Base-by-base conservation (phyloP, 2,888 invertebrate genomes). In the Himalopsyche tibetana region DNA sequence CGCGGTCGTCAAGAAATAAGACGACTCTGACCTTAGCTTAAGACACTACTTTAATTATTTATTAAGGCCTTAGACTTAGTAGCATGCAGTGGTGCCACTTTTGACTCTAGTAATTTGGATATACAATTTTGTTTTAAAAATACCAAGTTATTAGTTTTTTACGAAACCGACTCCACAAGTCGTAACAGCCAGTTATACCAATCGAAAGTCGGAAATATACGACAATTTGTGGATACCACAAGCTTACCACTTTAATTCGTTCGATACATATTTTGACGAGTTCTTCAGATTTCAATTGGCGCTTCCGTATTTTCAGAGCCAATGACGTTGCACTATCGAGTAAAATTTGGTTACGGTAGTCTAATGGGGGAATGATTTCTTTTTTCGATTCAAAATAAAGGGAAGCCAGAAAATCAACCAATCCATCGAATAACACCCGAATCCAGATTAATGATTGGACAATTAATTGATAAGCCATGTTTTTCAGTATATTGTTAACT, bases 251-350 rank as follows among this genome's bases (percentile, higher is more conserved):
- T 89, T 95, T 94, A 82, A 97, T 97, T 89, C 98, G 94, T 82
- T 96, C 95, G 88, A 97, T 96, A 90, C 95, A 98, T 3, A 95
- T 94, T 87, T 92, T 92, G 0, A 97, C 96, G 28, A 98, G 94
- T 87, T 95, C 94, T 90, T 95, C 95, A 3, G 95, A 95, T 82
- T 94, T 95, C 11, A 97, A 88, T 90, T 95, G 92, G 82, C 93
- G 93, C 82, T 93, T 93, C 89, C 95, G 93, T 84, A 97, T 97
- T 91, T 95, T 94, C 82, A 92, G 91, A 0, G 96, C 96, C 88
- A 97, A 90, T 17, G 94, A 92, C 17, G 94, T 92, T 0, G 96
- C 96, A 91, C 96, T 96, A 89, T 95, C 94, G 0, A 90, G 88
- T 5, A 93, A 89, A 0, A 93, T 90, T 0, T 89, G 89, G 86